Percentiles rank a stretch among this genome's conserved stretches.
These are phyloP conservation scores for Cryptoblepharus egeriae DNA, from an alignment of 2,797 vertebrate species.

Conservation along the genomic window DNA sequence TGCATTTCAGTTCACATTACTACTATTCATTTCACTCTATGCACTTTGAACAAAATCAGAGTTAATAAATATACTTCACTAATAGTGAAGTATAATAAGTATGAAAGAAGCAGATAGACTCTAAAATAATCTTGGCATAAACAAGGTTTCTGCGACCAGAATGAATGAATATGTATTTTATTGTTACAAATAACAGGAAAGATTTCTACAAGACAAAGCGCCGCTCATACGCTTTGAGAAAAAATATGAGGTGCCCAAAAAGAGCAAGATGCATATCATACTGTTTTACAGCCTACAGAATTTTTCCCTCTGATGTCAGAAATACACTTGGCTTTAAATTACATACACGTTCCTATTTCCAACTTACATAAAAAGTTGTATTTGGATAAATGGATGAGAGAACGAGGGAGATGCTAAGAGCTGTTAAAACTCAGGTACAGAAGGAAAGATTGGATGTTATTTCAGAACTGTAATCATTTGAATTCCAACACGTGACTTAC, in stretches of 20 bases:
- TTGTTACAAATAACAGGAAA: neutral
- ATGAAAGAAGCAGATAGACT: neutral
- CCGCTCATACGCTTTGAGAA: no score
- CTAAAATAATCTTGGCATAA: neutral
- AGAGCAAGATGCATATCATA: neutral
- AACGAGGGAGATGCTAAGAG: neutral
- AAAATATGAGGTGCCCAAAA: neutral
- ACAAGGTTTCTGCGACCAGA: neutral
- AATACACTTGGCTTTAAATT: neutral
- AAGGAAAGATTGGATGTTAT: neutral
- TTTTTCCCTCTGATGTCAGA: neutral
- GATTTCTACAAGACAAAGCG: neutral
- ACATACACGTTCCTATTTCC: neutral
- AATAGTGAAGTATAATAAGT: neutral
- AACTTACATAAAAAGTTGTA: neutral
- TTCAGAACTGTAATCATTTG: accelerated
- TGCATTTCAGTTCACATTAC: neutral
- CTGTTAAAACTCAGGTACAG: neutral
- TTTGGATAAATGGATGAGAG: neutral
- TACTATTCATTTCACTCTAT: neutral
- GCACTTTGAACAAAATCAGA: neutral
- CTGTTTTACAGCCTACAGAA: neutral
- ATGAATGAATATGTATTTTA: neutral
- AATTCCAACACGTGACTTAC: slow-evolving; percentile 65
- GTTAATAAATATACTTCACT: neutral